phyloP scores from a whole-genome alignment of 1,140 invertebrate species.

The Trachymyrmex cornetzi region DNA sequence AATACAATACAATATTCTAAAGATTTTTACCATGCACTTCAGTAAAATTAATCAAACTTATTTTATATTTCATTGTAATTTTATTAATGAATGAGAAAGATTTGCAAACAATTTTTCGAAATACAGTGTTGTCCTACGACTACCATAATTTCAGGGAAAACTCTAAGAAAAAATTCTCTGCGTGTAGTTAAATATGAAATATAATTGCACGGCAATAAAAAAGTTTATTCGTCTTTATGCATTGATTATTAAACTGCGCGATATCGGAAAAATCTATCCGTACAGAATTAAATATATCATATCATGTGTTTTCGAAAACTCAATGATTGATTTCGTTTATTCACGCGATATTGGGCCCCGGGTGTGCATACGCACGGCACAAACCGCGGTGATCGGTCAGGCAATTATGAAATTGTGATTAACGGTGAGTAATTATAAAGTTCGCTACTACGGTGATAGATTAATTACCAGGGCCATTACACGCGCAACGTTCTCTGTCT shows the following conservation, averaged over 20 bases:
- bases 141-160: too few species aligned
- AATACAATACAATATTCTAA: too few species aligned
- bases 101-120: too few species aligned
- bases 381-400: neutral
- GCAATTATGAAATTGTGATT: constrained; percentile 59
- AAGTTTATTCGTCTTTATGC: constrained; percentile 22
- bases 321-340: constrained; percentile 51
- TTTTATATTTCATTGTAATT: too few species aligned
- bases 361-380: neutral
- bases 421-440: constrained; percentile 60
- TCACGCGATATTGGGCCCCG: neutral
- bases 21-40: too few species aligned
- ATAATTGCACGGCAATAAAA: neutral
- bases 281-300: constrained; percentile 40
- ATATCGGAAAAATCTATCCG: neutral
- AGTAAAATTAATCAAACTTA: too few species aligned
- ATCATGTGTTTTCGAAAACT: constrained; percentile 16
- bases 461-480: constrained; percentile 56
- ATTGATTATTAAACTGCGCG: neutral
- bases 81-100: too few species aligned
- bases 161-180: too few species aligned
- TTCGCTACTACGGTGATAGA: constrained; percentile 41
- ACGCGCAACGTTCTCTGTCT: constrained; percentile 11
- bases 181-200: constrained; percentile 13
- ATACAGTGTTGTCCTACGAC: too few species aligned